These are phyloP conservation scores for Acyrthosiphon pisum DNA, from an alignment of 1,140 invertebrate genomes.

Conservation along the genomic window DNA sequence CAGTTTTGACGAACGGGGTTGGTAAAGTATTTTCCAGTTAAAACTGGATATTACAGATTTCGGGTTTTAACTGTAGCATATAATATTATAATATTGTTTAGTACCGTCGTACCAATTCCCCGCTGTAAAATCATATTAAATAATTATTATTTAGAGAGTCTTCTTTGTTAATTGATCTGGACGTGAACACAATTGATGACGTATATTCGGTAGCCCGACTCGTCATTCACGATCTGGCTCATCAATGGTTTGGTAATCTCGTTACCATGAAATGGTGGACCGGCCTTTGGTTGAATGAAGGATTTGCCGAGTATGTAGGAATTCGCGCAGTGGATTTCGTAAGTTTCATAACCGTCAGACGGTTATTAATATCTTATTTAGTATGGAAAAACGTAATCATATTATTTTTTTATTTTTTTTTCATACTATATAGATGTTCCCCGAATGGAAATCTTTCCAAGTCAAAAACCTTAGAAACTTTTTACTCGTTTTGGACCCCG, in stretches of 20 bases:
- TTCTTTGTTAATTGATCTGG: conserved; percentile 74
- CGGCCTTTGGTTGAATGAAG: conserved; percentile 76
- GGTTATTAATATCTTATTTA: background rate
- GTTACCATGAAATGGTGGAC: conserved; percentile 84
- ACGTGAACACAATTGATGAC: conserved; percentile 69
- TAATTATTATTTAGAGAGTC: conserved; percentile 67
- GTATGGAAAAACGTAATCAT: too few relatives aligned
- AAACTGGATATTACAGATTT: too few relatives aligned
- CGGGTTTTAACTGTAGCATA: too few relatives aligned
- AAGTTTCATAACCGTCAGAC: conserved; percentile 5
- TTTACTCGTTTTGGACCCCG: conserved; percentile 67
- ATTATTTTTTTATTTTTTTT: background rate
- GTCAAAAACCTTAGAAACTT: conserved; percentile 70
- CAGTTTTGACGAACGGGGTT: too few relatives aligned
- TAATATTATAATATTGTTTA: too few relatives aligned
- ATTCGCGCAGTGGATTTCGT: conserved; percentile 69
- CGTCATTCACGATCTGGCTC: conserved; percentile 83
- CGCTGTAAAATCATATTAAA: too few relatives aligned
- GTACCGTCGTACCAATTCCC: too few relatives aligned
- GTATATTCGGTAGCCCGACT: conserved; percentile 74
- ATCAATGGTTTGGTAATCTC: conserved; percentile 81
- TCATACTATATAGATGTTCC: conserved; percentile 59
- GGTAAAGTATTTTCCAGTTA: too few relatives aligned
- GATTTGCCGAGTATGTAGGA: conserved; percentile 79
- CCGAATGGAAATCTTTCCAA: conserved; percentile 69